Evolutionary conservation across 2,888 invertebrate species (phyloP).

Genomic region (Congeria kusceri): DNA sequence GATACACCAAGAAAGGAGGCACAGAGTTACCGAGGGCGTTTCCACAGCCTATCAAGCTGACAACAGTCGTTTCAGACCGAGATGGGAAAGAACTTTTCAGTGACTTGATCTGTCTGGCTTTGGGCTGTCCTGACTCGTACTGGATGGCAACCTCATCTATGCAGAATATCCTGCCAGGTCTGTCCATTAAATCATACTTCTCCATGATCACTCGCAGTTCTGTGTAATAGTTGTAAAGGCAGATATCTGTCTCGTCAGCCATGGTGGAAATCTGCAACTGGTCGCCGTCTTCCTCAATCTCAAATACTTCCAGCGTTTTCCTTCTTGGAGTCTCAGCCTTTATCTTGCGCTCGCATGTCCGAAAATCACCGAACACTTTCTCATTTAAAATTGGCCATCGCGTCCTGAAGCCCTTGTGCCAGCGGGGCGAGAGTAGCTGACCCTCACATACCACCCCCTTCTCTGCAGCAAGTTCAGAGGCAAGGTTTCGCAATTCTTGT

Average conservation of each 20-base stretch:
- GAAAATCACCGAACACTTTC: slow-evolving; percentile 58
- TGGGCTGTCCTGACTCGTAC: slow-evolving; percentile 61
- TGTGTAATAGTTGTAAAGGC: slow-evolving; percentile 60
- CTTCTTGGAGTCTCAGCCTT: slow-evolving; percentile 29
- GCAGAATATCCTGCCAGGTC: slow-evolving; percentile 57
- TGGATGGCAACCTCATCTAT: slow-evolving; percentile 63
- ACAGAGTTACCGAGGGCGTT: slow-evolving; percentile 63
- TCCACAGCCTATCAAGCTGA: slow-evolving; percentile 66
- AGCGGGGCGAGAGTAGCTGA: slow-evolving; percentile 48
- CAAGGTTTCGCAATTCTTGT: slow-evolving; percentile 54
- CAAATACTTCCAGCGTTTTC: slow-evolving; percentile 51
- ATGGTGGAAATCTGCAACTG: slow-evolving; percentile 57
- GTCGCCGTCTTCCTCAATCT: slow-evolving; percentile 56
- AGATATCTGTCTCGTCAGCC: slow-evolving; percentile 56
- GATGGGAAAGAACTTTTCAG: slow-evolving; percentile 50
- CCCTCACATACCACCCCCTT: slow-evolving; percentile 59
- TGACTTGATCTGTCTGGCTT: slow-evolving; percentile 53
- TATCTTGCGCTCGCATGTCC: slow-evolving; percentile 49
- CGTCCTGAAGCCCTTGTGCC: slow-evolving; percentile 62
- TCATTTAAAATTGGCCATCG: slow-evolving; percentile 63
- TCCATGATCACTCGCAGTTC: slow-evolving; percentile 51
- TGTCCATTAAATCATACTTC: slow-evolving; percentile 56
- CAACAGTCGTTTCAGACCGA: slow-evolving; percentile 57
- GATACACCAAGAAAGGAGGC: slow-evolving; percentile 66
- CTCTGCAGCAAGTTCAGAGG: slow-evolving; percentile 57